Evolutionary conservation across 2,888 invertebrate genomes (phyloP).

Genomic region (Tuberolachnus salignus): DNA sequence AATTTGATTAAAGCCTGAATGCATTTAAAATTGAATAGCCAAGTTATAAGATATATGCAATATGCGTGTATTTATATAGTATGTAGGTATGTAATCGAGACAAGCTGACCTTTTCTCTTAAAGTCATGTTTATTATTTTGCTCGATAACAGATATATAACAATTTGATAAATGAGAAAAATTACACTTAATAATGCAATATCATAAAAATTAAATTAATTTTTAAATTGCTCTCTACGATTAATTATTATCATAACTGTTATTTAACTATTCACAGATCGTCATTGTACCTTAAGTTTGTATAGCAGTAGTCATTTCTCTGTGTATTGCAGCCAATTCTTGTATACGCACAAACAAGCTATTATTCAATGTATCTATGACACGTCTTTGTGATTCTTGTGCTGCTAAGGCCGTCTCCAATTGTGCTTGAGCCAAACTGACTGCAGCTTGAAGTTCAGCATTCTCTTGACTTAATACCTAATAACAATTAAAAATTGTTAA

Average conservation of each 20-base stretch:
- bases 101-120: not conserved
- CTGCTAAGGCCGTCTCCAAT: constrained; percentile 77
- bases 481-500: constrained; percentile 57
- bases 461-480: constrained; percentile 70
- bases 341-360: constrained; percentile 80
- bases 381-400: constrained; percentile 81
- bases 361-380: constrained; percentile 81
- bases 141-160: not conserved
- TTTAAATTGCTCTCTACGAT: not conserved
- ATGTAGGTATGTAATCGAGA: not conserved
- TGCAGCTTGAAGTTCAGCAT: constrained; percentile 71
- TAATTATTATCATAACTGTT: not conserved
- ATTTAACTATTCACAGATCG: constrained; percentile 2
- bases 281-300: constrained; percentile 69
- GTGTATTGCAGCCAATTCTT: constrained; percentile 81
- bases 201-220: not conserved
- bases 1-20: not conserved
- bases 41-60: no score
- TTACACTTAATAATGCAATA: not conserved
- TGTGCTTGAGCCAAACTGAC: constrained; percentile 79
- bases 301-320: constrained; percentile 81
- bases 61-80: no score
- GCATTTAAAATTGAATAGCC: no score
- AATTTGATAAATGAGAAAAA: not conserved
- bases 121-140: not conserved